phyloP scores from a whole-genome alignment of 2,797 vertebrate genomes.

The Sardinella longiceps region DNA sequence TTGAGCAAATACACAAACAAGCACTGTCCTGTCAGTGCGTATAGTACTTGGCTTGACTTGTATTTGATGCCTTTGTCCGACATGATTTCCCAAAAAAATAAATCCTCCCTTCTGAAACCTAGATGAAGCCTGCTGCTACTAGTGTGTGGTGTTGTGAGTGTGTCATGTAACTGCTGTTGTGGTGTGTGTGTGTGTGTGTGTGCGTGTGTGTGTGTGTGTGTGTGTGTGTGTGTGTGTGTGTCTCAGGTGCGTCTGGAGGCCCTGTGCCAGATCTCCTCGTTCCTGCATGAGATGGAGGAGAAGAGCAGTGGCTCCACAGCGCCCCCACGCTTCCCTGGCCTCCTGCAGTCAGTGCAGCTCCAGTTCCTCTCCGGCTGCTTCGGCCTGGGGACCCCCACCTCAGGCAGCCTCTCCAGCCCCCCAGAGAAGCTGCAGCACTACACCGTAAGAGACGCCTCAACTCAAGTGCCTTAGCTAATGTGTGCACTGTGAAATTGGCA shows the following conservation, averaged over 20 bases:
- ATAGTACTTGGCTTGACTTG: no score
- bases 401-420: constrained; percentile 60
- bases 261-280: constrained; percentile 79
- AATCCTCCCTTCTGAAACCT: no score
- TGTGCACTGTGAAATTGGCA: not conserved
- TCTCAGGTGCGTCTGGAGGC: constrained; percentile 78
- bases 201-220: not conserved
- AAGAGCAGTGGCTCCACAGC: constrained; percentile 63
- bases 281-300: constrained; percentile 81
- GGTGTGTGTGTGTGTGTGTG: no score
- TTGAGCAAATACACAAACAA: no score
- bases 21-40: no score
- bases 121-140: no score
- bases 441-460: constrained; percentile 62
- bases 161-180: not conserved
- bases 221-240: not conserved
- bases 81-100: no score
- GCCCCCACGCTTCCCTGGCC: constrained; percentile 65
- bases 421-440: constrained; percentile 77
- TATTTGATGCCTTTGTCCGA: no score
- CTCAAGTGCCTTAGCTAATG: not conserved
- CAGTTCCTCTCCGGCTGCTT: constrained; percentile 83
- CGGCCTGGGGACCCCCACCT: constrained; percentile 72
- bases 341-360: constrained; percentile 80
- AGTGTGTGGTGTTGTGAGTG: no score